Percentiles rank a stretch among this genome's conserved stretches.
These are phyloP conservation scores for Nematolebias whitei DNA, from an alignment of 2,113 vertebrate genomes.

Conservation along the genomic window DNA sequence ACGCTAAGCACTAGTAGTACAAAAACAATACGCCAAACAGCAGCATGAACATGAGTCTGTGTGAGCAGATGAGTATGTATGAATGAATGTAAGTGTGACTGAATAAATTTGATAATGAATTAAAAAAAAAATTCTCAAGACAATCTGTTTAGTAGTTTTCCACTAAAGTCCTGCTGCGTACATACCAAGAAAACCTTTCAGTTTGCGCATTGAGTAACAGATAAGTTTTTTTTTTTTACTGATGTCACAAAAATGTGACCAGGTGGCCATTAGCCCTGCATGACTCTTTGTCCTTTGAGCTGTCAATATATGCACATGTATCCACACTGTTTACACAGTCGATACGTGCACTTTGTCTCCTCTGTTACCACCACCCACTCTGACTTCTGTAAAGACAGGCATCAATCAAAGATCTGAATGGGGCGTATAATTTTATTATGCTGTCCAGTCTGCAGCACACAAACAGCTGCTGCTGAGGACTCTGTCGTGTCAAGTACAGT, in stretches of 20 bases:
- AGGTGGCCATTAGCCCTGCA: conserved; percentile 48
- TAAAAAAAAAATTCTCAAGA: background rate
- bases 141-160: background rate
- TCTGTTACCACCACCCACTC: conserved; percentile 8
- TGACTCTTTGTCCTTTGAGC: conserved; percentile 58
- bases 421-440: background rate
- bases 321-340: conserved; percentile 50
- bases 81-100: no score
- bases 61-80: no score
- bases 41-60: no score
- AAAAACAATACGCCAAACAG: no score
- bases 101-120: background rate
- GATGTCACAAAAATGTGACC: conserved; percentile 21
- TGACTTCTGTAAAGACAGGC: conserved; percentile 17
- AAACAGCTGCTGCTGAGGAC: background rate
- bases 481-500: no score
- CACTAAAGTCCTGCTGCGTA: background rate
- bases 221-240: background rate
- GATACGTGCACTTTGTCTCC: conserved; percentile 55
- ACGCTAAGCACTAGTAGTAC: no score
- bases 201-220: background rate
- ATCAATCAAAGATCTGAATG: conserved; percentile 26
- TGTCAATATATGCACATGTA: conserved; percentile 49
- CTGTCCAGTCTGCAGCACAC: background rate
- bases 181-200: background rate